These are phyloP conservation scores for Pluvianellus socialis DNA, from an alignment of 2,113 vertebrate genomes.

Conservation along the genomic window DNA sequence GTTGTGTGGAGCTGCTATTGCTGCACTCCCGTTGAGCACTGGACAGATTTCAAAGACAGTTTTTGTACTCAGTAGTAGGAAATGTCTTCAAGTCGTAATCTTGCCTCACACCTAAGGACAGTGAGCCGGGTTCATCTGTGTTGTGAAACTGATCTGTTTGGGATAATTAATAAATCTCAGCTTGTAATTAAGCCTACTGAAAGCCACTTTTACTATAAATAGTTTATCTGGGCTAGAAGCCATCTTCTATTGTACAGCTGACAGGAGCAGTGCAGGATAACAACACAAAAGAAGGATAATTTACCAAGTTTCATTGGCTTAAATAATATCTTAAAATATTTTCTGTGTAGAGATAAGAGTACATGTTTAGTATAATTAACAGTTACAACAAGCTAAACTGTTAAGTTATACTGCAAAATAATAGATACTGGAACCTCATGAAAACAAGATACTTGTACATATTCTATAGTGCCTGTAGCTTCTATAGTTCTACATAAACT, in stretches of 20 bases:
- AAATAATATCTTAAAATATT: not conserved
- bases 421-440: not conserved
- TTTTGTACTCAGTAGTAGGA: not conserved
- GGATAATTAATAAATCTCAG: not conserved
- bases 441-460: not conserved
- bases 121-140: not conserved
- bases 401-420: not conserved
- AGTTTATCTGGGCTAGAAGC: not conserved
- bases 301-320: not conserved
- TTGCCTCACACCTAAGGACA: not conserved
- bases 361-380: not conserved
- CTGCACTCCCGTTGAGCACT: rapidly evolving
- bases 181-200: not conserved
- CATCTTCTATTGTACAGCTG: not conserved
- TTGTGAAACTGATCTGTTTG: not conserved
- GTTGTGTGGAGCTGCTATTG: not conserved
- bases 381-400: not conserved
- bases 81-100: not conserved
- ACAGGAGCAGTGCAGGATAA: not conserved
- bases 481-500: not conserved
- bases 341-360: not conserved
- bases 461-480: not conserved
- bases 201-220: not conserved
- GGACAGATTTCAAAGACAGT: not conserved
- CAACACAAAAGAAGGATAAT: not conserved